Evolutionary conservation across 2,888 invertebrate genomes (phyloP).

Genomic region (Oscheius onirici): DNA sequence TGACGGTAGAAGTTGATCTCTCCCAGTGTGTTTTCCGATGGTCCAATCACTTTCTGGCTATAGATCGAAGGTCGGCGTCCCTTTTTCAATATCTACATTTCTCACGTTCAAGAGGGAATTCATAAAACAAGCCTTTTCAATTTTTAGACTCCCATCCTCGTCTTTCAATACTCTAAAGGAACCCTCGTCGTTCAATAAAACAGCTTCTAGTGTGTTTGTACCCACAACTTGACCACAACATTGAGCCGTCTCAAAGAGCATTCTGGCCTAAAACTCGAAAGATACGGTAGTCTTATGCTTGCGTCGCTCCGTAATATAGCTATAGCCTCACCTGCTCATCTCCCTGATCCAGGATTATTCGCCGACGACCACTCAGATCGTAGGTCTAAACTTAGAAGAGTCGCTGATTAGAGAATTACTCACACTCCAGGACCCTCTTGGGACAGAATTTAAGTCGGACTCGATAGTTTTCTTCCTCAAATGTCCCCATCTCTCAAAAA

Average conservation of each 20-base stretch:
- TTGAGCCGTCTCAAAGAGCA: constrained; percentile 62
- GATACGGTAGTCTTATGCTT: background rate
- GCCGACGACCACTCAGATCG: constrained; percentile 44
- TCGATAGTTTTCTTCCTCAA: constrained; percentile 27
- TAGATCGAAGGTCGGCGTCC: constrained; percentile 30
- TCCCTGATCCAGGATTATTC: constrained; percentile 45
- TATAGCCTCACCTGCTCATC: constrained; percentile 40
- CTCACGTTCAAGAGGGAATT: background rate
- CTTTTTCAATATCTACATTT: constrained; percentile 24
- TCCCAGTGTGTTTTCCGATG: constrained; percentile 21
- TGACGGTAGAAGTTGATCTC: constrained; percentile 62
- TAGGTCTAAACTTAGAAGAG: constrained; percentile 21
- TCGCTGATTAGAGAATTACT: background rate
- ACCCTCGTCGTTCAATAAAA: constrained; percentile 57
- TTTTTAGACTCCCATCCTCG: constrained; percentile 44
- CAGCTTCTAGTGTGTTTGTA: constrained; percentile 56
- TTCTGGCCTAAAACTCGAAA: constrained; percentile 38
- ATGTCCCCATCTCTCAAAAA: constrained; percentile 58
- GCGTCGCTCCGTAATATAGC: background rate
- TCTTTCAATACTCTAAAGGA: constrained; percentile 44
- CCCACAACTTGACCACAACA: constrained; percentile 61
- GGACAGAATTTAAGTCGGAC: background rate
- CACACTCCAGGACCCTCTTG: constrained; percentile 37
- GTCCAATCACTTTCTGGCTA: constrained; percentile 37
- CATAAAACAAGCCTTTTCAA: constrained; percentile 40